Percentiles rank a stretch among this genome's conserved stretches.
Conservation (phyloP, 1,140 invertebrate genomes). For the Magallana gigas region DNA sequence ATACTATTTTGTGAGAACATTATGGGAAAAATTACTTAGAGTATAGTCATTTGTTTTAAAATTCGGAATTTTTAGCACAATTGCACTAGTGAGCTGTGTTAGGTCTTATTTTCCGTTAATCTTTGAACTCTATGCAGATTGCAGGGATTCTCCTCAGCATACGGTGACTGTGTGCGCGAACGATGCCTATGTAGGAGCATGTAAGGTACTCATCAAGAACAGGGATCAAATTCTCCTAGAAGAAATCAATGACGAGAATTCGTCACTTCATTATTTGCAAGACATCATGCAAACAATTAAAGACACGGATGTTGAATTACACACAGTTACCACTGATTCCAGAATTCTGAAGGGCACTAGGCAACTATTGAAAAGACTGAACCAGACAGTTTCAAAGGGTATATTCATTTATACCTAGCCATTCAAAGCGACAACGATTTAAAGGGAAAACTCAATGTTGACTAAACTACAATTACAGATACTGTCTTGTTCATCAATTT, state of each 20-base stretch:
- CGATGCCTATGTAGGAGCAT: not conserved
- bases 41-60: too few relatives aligned
- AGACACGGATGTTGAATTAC: not conserved
- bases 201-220: not conserved
- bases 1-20: too few relatives aligned
- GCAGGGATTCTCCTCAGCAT: not conserved
- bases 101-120: too few relatives aligned
- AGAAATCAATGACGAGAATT: not conserved
- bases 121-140: not conserved
- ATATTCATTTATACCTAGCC: too few relatives aligned
- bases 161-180: not conserved
- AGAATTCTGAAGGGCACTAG: not conserved
- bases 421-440: too few relatives aligned
- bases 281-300: not conserved
- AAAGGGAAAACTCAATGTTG: too few relatives aligned
- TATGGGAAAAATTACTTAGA: too few relatives aligned
- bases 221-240: not conserved
- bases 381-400: not conserved
- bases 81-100: too few relatives aligned
- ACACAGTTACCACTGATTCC: not conserved
- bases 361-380: not conserved
- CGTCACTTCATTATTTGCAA: not conserved
- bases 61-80: too few relatives aligned
- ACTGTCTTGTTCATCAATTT: too few relatives aligned
- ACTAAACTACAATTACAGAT: too few relatives aligned